phyloP scores from a whole-genome alignment of 2,113 vertebrate species.

The Otocyon megalotis region DNA sequence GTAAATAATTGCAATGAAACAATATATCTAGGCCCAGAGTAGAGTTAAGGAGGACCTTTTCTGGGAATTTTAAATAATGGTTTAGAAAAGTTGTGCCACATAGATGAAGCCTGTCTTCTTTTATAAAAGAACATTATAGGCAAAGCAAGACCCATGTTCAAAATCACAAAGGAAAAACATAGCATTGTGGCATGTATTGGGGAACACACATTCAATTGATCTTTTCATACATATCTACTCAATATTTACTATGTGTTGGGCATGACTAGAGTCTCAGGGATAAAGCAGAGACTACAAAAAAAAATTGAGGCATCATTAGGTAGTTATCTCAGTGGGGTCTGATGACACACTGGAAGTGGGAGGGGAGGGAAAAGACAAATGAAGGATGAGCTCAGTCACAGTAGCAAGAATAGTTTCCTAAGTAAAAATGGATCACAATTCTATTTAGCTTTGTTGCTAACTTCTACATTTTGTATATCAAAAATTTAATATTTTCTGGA shows the following conservation, averaged over 20 bases:
- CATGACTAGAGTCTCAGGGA: not conserved
- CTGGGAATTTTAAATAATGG: not conserved
- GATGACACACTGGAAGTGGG: not conserved
- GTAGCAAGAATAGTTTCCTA: constrained; percentile 31
- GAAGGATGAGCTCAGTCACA: constrained; percentile 12
- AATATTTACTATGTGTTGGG: constrained; percentile 17
- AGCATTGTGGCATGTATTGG: not conserved
- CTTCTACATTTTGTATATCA: not conserved
- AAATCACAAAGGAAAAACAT: constrained; percentile 45
- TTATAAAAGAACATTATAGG: constrained; percentile 48
- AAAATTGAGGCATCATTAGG: not conserved
- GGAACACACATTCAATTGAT: not conserved
- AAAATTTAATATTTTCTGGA: constrained; percentile 39
- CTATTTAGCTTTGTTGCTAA: constrained; percentile 2
- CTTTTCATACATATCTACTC: constrained; percentile 46
- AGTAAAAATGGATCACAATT: constrained; percentile 12
- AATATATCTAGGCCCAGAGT: not conserved
- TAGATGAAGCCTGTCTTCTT: not conserved
- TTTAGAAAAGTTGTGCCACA: not conserved
- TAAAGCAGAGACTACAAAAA: constrained; percentile 11
- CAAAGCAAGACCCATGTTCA: constrained; percentile 20
- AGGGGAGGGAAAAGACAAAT: not conserved
- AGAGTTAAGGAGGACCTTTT: not conserved
- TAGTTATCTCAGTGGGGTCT: not conserved
- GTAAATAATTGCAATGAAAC: constrained; percentile 24